Percentiles rank a stretch among this genome's conserved stretches.
These are phyloP conservation scores for Nasonia giraulti DNA, from an alignment of 1,140 invertebrate genomes.

Conservation along the genomic window DNA sequence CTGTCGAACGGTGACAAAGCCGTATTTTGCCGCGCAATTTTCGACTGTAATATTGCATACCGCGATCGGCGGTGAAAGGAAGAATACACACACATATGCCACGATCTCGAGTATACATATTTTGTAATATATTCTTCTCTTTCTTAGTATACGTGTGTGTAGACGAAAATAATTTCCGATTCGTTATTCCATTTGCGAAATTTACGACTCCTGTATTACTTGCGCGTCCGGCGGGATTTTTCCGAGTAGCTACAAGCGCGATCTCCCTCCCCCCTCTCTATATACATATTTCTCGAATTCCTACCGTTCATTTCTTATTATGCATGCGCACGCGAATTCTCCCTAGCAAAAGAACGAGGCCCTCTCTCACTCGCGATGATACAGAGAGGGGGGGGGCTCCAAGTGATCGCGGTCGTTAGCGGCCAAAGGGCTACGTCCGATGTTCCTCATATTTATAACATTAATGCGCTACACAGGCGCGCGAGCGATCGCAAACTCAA, in stretches of 20 bases:
- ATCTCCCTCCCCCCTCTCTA: not conserved
- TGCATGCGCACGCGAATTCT: not conserved
- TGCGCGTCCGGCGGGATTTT: not conserved
- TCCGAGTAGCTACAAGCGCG: slow-evolving; percentile 2
- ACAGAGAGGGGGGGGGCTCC: slow-evolving; percentile 44
- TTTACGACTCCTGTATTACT: not conserved
- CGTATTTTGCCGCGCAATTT: too few species aligned
- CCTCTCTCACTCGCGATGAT: slow-evolving; percentile 47
- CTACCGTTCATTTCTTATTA: slow-evolving; percentile 8
- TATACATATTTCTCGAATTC: slow-evolving; percentile 31
- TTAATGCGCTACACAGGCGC: slow-evolving; percentile 62
- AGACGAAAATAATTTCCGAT: not conserved
- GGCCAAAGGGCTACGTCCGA: slow-evolving; percentile 48
- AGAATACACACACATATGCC: not conserved
- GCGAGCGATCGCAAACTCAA: slow-evolving; percentile 15
- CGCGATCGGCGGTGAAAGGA: not conserved
- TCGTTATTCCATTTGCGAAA: not conserved
- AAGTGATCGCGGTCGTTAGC: slow-evolving; percentile 59
- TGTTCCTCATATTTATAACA: slow-evolving; percentile 64
- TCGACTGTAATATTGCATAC: too few species aligned
- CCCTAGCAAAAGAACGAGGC: not conserved
- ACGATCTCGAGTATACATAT: too few species aligned
- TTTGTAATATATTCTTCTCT: not conserved
- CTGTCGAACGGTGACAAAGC: too few species aligned
- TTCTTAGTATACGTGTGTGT: not conserved